phyloP scores from a whole-genome alignment of 2,797 vertebrate species.

The Notamacropus eugenii region DNA sequence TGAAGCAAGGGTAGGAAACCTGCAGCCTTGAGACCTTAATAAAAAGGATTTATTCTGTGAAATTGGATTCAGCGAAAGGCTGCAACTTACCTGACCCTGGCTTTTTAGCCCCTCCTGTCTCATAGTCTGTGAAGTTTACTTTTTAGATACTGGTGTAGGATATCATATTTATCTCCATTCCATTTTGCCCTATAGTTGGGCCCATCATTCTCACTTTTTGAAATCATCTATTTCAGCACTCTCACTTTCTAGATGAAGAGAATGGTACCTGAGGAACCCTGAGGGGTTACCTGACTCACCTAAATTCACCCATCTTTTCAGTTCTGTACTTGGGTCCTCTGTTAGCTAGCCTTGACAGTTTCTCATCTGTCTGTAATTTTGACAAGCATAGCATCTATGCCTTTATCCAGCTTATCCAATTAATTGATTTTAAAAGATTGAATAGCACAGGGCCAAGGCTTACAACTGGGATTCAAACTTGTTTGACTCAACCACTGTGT shows the following conservation, averaged over 20 bases:
- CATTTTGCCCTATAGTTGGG: neutral
- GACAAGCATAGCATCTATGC: neutral
- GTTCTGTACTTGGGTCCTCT: neutral
- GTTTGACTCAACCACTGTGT: neutral
- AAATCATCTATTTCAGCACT: neutral
- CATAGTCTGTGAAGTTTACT: neutral
- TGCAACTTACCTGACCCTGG: no score
- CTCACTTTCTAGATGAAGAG: neutral
- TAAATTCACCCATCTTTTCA: neutral
- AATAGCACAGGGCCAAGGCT: neutral
- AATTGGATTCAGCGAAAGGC: no score
- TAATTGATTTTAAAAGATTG: neutral
- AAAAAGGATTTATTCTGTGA: no score
- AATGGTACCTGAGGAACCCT: neutral
- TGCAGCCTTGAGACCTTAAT: no score
- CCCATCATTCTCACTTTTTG: neutral
- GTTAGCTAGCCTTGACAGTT: neutral
- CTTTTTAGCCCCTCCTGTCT: neutral
- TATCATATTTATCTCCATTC: neutral
- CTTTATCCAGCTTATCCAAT: neutral
- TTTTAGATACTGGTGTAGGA: neutral
- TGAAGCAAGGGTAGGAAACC: no score
- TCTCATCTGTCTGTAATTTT: neutral
- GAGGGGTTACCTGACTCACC: neutral
- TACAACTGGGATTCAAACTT: neutral